Evolutionary conservation across 2,888 invertebrate species (phyloP).

Genomic region (Agonum fuliginosum): DNA sequence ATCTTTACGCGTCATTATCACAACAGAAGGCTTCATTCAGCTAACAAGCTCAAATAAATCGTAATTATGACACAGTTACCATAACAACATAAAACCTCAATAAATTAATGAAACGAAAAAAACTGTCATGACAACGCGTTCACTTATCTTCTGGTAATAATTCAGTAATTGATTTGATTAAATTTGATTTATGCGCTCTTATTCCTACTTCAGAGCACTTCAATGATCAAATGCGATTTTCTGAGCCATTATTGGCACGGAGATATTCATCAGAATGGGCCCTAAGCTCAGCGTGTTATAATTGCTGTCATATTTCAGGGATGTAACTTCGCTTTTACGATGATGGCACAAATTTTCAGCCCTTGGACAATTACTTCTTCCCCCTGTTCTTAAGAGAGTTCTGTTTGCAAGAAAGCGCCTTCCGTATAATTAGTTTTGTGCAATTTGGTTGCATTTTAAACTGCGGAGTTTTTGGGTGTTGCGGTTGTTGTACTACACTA

Average conservation of each 20-base stretch:
- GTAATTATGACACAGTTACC: not conserved
- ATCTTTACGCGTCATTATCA: constrained; percentile 13
- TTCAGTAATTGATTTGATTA: not conserved
- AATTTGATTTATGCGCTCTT: not conserved
- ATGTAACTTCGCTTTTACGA: constrained; percentile 42
- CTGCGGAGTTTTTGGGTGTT: constrained; percentile 5
- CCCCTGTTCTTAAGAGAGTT: constrained; percentile 26
- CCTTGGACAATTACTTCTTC: constrained; percentile 22
- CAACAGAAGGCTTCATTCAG: not conserved
- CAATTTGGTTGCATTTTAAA: constrained; percentile 41
- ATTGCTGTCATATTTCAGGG: constrained; percentile 53
- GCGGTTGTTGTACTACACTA: not conserved
- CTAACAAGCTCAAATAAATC: constrained; percentile 10
- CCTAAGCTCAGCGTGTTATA: constrained; percentile 35
- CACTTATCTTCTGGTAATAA: not conserved
- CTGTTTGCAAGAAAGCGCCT: constrained; percentile 14
- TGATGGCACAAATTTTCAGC: constrained; percentile 37
- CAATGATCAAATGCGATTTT: constrained; percentile 11
- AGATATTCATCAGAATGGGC: constrained; percentile 18
- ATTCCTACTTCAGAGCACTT: constrained; percentile 8
- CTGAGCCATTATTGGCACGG: constrained; percentile 11
- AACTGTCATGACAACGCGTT: not conserved
- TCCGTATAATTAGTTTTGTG: constrained; percentile 43
- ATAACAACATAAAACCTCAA: not conserved
- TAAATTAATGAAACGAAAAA: not conserved